Base-by-base conservation (phyloP, 2,888 invertebrate genomes). In the Spodoptera picta region DNA sequence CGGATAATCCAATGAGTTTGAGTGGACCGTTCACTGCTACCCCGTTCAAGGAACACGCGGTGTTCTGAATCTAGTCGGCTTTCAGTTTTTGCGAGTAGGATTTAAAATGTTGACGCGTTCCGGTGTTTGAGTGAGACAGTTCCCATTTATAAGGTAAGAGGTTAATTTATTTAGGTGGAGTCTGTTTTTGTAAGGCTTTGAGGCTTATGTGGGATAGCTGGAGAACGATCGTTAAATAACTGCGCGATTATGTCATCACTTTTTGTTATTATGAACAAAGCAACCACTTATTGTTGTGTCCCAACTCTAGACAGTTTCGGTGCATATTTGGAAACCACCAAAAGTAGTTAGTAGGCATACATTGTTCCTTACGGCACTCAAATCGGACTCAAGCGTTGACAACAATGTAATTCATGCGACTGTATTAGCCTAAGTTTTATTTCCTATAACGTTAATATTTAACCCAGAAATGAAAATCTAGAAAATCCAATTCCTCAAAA, bases 81-180 rank as follows among this genome's bases (percentile, higher is more conserved):
- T 66, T n/a, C 60, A 77, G 78, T 78, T 81, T 81, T 78, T 81
- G 76, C 56, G 58, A 45, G 57, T 54, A 60, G 69, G 79, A 72
- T 72, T 79, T 78, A 75, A 68, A 75, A 75, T 65, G 77, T 63
- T 69, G 73, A 79, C 75, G 60, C 48, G 69, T 80, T 75, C 67
- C 69, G 69, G 73, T 66, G 65, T 67, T 71, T 66, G 60, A 65
- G 64, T 74, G 60, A 58, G 66, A 71, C 74, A 77, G 63, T 65
- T 67, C 62, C 54, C 61, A 52, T 64, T 62, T 58, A 65, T 58
- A 65, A 66, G 61, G 54, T 71, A 74, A 69, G 72, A 76, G 65
- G 57, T 66, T 78, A 74, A 77, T 68, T 79, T 79, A 74, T 77
- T 79, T 68, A 68, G 60, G 42, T 64, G 61, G 41, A 52, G 50